Evolutionary conservation across 2,888 invertebrate genomes (phyloP).

Genomic region (Hyppa rectilinea): DNA sequence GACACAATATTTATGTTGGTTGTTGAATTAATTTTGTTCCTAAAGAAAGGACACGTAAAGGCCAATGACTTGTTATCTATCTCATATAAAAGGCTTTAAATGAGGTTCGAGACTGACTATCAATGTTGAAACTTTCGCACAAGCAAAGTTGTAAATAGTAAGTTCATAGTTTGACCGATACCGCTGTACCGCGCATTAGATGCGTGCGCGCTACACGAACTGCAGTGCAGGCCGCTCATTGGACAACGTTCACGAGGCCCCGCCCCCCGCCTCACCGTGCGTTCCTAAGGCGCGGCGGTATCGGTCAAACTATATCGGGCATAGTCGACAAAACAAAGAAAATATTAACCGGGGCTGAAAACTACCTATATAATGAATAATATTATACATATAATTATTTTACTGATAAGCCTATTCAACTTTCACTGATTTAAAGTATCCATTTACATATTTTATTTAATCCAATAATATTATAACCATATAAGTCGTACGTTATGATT

Average conservation of each 20-base stretch:
- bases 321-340: neutral
- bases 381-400: neutral
- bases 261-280: too few relatives aligned
- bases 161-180: too few relatives aligned
- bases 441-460: conserved; percentile 16
- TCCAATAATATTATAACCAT: conserved; percentile 12
- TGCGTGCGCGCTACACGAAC: too few relatives aligned
- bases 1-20: conserved; percentile 14
- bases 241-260: too few relatives aligned
- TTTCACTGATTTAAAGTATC: conserved; percentile 7
- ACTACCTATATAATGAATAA: neutral
- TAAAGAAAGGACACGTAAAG: neutral
- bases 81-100: neutral
- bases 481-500: conserved; percentile 5
- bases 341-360: conserved; percentile 13
- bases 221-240: too few relatives aligned
- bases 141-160: neutral
- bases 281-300: too few relatives aligned
- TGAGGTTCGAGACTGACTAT: neutral
- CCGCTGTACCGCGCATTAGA: too few relatives aligned
- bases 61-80: neutral
- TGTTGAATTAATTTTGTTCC: neutral
- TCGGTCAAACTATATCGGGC: too few relatives aligned
- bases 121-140: neutral
- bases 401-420: conserved; percentile 5